These are phyloP conservation scores for Saguinus imperator DNA, from an alignment of 2,113 vertebrate genomes.

Conservation along the genomic window DNA sequence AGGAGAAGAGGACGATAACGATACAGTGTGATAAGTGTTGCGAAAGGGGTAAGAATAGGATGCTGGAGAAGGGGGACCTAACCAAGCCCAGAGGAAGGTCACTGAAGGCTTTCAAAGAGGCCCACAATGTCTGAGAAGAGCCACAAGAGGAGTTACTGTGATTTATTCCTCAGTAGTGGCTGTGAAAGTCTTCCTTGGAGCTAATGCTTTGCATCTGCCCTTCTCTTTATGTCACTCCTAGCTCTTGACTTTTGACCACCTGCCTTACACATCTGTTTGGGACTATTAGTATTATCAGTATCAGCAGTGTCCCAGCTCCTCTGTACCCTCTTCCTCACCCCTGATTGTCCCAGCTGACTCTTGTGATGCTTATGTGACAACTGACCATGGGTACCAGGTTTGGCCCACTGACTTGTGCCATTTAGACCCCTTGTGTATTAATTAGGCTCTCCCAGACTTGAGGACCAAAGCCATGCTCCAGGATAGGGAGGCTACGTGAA, in stretches of 20 bases:
- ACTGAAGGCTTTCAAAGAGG: not conserved
- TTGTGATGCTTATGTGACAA: not conserved
- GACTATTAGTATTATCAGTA: not conserved
- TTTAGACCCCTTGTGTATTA: not conserved
- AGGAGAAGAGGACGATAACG: not conserved
- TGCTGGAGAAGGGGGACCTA: too few species aligned
- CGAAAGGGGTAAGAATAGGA: not conserved
- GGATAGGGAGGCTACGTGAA: not conserved
- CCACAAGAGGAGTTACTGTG: not conserved
- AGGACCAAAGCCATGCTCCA: not conserved
- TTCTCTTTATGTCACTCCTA: not conserved
- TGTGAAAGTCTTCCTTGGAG: not conserved
- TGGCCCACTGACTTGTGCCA: not conserved
- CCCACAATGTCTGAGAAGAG: not conserved
- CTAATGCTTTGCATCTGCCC: not conserved
- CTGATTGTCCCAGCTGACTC: not conserved
- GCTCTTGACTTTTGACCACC: not conserved
- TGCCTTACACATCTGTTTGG: not conserved
- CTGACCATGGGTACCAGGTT: not conserved
- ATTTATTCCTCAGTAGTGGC: not conserved
- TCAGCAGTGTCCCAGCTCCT: not conserved
- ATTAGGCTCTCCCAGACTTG: not conserved
- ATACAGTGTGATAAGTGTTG: not conserved
- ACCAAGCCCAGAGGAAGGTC: not conserved
- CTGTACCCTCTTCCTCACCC: not conserved